Percentiles rank a stretch among this genome's conserved stretches.
These are phyloP conservation scores for Brotula barbata DNA, from an alignment of 2,797 vertebrate genomes.

Conservation along the genomic window DNA sequence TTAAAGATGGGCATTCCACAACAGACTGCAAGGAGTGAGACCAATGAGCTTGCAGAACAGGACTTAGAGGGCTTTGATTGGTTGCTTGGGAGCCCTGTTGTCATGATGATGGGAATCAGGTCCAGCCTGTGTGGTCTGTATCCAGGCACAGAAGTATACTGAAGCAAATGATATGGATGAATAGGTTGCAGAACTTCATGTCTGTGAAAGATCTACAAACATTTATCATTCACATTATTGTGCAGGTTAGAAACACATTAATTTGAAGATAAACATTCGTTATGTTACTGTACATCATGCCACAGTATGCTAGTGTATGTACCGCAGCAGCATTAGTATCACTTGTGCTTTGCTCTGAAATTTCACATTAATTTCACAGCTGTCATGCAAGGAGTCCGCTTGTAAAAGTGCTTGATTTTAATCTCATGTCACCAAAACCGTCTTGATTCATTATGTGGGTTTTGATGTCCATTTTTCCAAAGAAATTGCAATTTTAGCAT, in stretches of 20 bases:
- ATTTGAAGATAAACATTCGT: neutral
- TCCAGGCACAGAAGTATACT: conserved; percentile 72
- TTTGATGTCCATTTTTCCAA: neutral
- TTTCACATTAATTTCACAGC: neutral
- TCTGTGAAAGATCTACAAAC: conserved; percentile 13
- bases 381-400: neutral
- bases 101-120: conserved; percentile 76
- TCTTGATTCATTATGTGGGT: neutral
- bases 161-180: conserved; percentile 63
- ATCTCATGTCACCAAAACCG: neutral
- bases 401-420: neutral
- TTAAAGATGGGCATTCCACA: conserved; percentile 77
- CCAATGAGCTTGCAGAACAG: conserved; percentile 67
- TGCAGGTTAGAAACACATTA: conserved; percentile 8
- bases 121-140: conserved; percentile 77
- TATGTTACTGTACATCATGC: neutral
- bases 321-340: neutral
- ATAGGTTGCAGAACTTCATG: conserved; percentile 53
- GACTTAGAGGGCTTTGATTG: conserved; percentile 66
- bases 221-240: neutral
- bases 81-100: conserved; percentile 65
- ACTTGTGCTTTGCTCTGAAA: neutral
- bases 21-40: conserved; percentile 61
- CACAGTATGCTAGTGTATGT: neutral
- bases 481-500: neutral